A percentile compares a stretch with the other conserved stretches of the same genome.
phyloP scores from a whole-genome alignment of 2,888 invertebrate species.

The Chrysolina oricalcia region DNA sequence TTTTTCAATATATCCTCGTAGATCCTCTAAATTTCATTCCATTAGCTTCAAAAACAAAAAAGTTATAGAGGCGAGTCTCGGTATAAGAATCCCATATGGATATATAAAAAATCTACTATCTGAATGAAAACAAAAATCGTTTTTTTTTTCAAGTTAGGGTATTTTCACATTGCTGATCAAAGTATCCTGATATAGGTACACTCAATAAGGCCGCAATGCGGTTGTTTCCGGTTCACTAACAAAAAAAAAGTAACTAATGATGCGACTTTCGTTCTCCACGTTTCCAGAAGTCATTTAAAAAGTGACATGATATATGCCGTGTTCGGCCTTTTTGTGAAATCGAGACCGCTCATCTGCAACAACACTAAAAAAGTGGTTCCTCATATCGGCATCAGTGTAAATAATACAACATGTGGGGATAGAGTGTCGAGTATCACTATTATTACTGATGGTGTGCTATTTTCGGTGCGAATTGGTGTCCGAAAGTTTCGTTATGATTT shows the following conservation, averaged over 20 bases:
- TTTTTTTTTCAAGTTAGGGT: no score
- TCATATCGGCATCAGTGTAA: slow-evolving; percentile 55
- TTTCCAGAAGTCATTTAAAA: slow-evolving; percentile 51
- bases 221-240: background rate
- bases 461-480: no score
- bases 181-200: background rate
- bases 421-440: slow-evolving; percentile 27
- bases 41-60: no score
- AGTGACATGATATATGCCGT: slow-evolving; percentile 54
- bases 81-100: no score
- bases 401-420: slow-evolving; percentile 45
- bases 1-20: no score
- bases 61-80: no score
- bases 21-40: no score
- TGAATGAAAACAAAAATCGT: no score
- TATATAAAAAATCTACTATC: no score
- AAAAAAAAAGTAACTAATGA: slow-evolving; percentile 44
- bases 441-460: background rate
- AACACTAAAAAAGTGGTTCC: slow-evolving; percentile 64
- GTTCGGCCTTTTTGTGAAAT: slow-evolving; percentile 63
- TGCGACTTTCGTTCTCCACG: slow-evolving; percentile 44
- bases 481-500: no score
- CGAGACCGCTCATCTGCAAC: slow-evolving; percentile 62
- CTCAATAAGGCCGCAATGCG: background rate
- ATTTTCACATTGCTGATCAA: background rate